Evolutionary conservation across 1,140 invertebrate genomes (phyloP), one percentile per base, ranked within the genome.

Genomic region (Dendrolimus punctatus): DNA sequence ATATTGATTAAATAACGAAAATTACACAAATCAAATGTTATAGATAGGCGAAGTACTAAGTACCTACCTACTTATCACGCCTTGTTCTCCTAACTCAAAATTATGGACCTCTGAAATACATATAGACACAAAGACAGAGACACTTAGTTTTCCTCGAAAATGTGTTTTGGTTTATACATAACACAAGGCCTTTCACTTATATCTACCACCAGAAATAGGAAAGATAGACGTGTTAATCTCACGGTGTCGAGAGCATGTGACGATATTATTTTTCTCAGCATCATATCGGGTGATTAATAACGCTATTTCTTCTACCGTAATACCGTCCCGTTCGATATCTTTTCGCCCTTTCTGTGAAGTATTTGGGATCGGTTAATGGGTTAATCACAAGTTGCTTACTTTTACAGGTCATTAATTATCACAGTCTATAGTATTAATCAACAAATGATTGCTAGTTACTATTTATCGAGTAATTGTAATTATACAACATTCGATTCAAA

Each of bases 261-360:
- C 75, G 76, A 71, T 78, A 80, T 80, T 82, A 80, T 79, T 80
- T 80, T 81, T 78, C 71, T 60, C 66, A 56, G 68, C 61, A 77
- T 77, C 68, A 66, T 75, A 80, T 76, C 62, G 51, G 59, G 68
- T 82, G 71, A 85, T 85, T 85, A 85, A 85, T 85, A 85, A 79
- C 74, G 66, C 74, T 65, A 79, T 82, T 74, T 64, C 64, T 60
- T 74, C 62, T 71, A 58, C 52, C 59, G 55, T 73, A 71, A 68
- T 73, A 62, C 66, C 69, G 59, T 65, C 57, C 53, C 52, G 50
- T 60, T 68, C 60, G 54, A 64, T 73, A 66, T 62, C 61, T 58
- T 62, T 66, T 45, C 46, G 58, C 50, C 53, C 41, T 59, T 57
- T 44, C 39, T 57, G 45, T 58, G 37, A 55, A 57, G 53, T 56